Conservation (phyloP, 1,140 invertebrate genomes). For the Pygmarrhopalites habei region DNA sequence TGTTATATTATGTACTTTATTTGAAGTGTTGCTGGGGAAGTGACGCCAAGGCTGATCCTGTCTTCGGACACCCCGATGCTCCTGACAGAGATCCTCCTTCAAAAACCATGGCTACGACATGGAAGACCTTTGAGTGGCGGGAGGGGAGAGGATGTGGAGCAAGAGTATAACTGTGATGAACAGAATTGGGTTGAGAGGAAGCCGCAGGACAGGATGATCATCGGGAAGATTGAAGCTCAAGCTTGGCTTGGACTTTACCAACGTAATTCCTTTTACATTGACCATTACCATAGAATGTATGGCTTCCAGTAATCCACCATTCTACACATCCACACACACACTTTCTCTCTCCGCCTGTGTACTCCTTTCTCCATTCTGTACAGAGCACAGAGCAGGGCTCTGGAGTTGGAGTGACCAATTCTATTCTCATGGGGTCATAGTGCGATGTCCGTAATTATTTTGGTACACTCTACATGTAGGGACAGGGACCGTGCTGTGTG, state of each 20-base stretch:
- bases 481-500: too few species aligned
- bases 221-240: conserved; percentile 32
- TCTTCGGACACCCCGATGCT: conserved; percentile 55
- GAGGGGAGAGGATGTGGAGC: too few species aligned
- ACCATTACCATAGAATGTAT: not conserved
- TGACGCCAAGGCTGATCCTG: conserved; percentile 34
- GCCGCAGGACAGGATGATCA: not conserved
- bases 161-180: conserved; percentile 19
- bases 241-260: conserved; percentile 31
- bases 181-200: conserved; percentile 22
- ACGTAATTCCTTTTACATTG: conserved; percentile 21
- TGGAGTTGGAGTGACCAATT: too few species aligned
- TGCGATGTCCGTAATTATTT: too few species aligned
- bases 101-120: conserved; percentile 59
- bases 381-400: too few species aligned
- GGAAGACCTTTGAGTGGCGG: not conserved
- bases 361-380: not conserved
- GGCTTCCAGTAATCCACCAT: not conserved
- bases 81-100: conserved; percentile 57
- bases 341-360: too few species aligned
- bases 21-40: conserved; percentile 27
- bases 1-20: not conserved
- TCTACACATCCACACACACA: too few species aligned
- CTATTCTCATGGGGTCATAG: too few species aligned
- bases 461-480: too few species aligned